These are phyloP conservation scores for Oeneis ivallda DNA, from an alignment of 2,888 invertebrate species.

Conservation along the genomic window DNA sequence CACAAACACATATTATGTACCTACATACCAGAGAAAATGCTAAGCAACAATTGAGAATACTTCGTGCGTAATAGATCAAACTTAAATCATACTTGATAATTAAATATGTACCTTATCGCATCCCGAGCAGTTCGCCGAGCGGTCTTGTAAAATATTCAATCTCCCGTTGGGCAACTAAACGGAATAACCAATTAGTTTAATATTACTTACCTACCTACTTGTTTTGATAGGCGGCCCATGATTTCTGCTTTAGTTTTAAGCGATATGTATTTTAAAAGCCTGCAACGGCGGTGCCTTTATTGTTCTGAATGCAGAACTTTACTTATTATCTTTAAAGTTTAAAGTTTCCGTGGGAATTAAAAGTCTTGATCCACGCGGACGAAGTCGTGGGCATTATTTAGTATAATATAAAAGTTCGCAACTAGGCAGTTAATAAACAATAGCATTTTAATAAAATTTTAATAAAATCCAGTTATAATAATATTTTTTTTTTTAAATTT, in stretches of 20 bases:
- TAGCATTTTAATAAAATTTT: no score
- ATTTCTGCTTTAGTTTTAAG: not conserved
- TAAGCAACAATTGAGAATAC: slow-evolving; percentile 43
- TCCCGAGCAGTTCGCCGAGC: slow-evolving; percentile 42
- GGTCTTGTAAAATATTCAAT: slow-evolving; percentile 55
- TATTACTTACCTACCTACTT: slow-evolving; percentile 36
- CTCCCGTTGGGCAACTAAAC: slow-evolving; percentile 59
- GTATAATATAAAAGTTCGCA: no score
- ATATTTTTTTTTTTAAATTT: no score
- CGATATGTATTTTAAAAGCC: not conserved
- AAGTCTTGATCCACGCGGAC: no score
- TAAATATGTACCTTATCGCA: slow-evolving; percentile 60
- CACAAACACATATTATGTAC: no score
- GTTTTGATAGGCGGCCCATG: slow-evolving; percentile 35
- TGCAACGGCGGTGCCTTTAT: not conserved
- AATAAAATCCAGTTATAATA: no score
- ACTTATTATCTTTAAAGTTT: no score
- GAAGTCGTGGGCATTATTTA: no score
- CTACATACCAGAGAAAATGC: slow-evolving; percentile 35
- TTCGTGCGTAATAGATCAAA: slow-evolving; percentile 37
- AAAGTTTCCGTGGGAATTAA: no score
- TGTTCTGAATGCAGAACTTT: not conserved
- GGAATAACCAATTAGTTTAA: slow-evolving; percentile 63
- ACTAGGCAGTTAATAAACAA: no score
- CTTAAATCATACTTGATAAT: slow-evolving; percentile 41